Percentiles rank a stretch among this genome's conserved stretches.
Evolutionary conservation across 30 jellyfish, hydroid and myxozoan genomes (phyloP).

Genomic region (Hydractinia echinata): DNA sequence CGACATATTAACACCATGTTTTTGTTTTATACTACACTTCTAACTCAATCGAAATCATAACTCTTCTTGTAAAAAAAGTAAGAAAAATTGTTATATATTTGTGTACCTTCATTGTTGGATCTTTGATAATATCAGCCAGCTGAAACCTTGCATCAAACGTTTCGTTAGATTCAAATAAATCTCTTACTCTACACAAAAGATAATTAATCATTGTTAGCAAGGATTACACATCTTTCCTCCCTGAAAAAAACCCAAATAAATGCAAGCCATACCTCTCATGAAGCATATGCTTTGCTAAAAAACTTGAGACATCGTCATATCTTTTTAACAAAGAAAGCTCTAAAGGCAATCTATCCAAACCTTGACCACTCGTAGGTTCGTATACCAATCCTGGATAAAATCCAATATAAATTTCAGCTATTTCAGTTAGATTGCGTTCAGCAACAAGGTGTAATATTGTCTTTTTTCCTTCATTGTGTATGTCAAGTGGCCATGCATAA

Average conservation of each 20-base stretch:
- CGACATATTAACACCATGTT: too few species aligned
- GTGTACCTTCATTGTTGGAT: conserved; percentile 66
- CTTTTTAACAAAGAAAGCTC: conserved; percentile 45
- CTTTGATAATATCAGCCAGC: conserved; percentile 49
- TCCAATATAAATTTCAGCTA: conserved; percentile 39
- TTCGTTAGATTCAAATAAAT: conserved; percentile 50
- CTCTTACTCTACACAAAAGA: conserved; percentile 55
- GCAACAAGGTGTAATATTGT: conserved; percentile 76
- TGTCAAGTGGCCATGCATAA: conserved; percentile 27
- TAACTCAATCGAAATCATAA: too few species aligned
- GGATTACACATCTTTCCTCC: neutral
- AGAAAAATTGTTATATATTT: too few species aligned
- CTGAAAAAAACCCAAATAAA: too few species aligned
- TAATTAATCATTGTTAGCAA: neutral
- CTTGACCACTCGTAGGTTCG: conserved; percentile 34
- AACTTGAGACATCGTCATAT: conserved; percentile 76
- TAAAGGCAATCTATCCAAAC: conserved; percentile 36
- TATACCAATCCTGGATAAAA: conserved; percentile 60
- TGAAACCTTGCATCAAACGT: conserved; percentile 42
- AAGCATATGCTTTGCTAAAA: conserved; percentile 26
- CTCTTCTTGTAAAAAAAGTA: too few species aligned
- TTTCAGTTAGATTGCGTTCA: conserved; percentile 43
- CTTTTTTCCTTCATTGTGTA: conserved; percentile 26
- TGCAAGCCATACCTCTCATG: conserved; percentile 21
- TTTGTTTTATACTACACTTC: too few species aligned